Evolutionary conservation across 2,797 vertebrate genomes (phyloP).

Genomic region (Scarus forsteni): DNA sequence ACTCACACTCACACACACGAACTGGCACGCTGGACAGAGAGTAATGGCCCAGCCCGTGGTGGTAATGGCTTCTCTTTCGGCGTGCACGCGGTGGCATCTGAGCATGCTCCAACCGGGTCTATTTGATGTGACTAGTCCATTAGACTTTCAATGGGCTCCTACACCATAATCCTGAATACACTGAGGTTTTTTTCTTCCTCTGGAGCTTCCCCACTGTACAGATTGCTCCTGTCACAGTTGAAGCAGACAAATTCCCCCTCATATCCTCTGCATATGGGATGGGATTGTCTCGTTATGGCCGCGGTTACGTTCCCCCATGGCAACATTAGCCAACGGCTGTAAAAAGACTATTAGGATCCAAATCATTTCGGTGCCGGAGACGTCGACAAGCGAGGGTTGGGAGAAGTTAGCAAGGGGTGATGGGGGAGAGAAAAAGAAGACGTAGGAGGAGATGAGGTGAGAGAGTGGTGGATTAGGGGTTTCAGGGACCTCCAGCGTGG

Average conservation of each 20-base stretch:
- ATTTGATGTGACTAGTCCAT: constrained; percentile 81
- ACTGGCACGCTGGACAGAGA: constrained; percentile 75
- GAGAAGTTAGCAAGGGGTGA: constrained; percentile 47
- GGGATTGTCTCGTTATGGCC: constrained; percentile 80
- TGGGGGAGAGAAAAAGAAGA: constrained; percentile 38
- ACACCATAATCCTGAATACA: constrained; percentile 76
- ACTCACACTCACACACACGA: constrained; percentile 28
- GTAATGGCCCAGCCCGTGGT: constrained; percentile 77
- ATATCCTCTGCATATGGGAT: constrained; percentile 74
- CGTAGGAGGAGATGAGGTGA: constrained; percentile 38
- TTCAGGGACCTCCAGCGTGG: constrained; percentile 32
- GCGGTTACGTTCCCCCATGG: constrained; percentile 77
- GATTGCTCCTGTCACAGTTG: constrained; percentile 76
- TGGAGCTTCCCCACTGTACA: constrained; percentile 64
- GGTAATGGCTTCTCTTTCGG: constrained; percentile 78
- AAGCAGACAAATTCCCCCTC: constrained; percentile 79
- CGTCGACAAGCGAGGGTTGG: constrained; percentile 13
- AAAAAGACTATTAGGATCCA: constrained; percentile 84
- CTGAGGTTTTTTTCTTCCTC: constrained; percentile 43
- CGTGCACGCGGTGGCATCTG: constrained; percentile 52
- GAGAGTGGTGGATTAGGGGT: constrained; percentile 50
- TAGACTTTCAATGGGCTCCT: constrained; percentile 78
- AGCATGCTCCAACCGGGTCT: constrained; percentile 68
- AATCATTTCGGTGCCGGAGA: constrained; percentile 61
- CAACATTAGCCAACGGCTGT: constrained; percentile 81